These are phyloP conservation scores for Zaprionus africanus DNA, from an alignment of 1,140 invertebrate species.

Conservation along the genomic window DNA sequence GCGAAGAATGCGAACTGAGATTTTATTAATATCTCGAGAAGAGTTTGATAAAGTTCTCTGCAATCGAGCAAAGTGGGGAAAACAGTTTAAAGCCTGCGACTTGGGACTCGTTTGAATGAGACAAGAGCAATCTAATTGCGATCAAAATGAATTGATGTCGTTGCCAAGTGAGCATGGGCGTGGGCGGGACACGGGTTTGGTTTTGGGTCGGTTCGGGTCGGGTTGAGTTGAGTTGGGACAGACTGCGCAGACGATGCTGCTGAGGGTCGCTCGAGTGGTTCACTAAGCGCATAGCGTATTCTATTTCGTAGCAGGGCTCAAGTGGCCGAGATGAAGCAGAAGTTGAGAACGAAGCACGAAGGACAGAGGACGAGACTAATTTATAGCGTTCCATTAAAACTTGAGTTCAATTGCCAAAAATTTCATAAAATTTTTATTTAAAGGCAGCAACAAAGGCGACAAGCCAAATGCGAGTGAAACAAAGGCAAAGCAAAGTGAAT, in stretches of 20 bases:
- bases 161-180: conserved; percentile 62
- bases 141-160: conserved; percentile 81
- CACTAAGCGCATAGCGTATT: conserved; percentile 77
- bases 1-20: not conserved
- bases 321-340: conserved; percentile 49
- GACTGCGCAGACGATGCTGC: conserved; percentile 49
- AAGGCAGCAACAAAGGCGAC: conserved; percentile 51
- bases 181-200: not conserved
- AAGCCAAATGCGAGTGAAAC: conserved; percentile 13
- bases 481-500: conserved; percentile 18
- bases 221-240: conserved; percentile 14
- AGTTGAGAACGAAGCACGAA: conserved; percentile 26
- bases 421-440: conserved; percentile 82
- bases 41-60: not conserved
- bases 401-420: conserved; percentile 83
- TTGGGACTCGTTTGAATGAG: conserved; percentile 9
- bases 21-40: not conserved
- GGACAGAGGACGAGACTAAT: conserved; percentile 63
- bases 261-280: conserved; percentile 63
- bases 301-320: conserved; percentile 73
- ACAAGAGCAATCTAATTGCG: conserved; percentile 76
- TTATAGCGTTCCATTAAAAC: conserved; percentile 81
- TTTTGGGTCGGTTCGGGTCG: not conserved
- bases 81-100: not conserved
- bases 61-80: not conserved